phyloP scores from a whole-genome alignment of 2,113 vertebrate genomes.

The Neolamprologus brichardi region DNA sequence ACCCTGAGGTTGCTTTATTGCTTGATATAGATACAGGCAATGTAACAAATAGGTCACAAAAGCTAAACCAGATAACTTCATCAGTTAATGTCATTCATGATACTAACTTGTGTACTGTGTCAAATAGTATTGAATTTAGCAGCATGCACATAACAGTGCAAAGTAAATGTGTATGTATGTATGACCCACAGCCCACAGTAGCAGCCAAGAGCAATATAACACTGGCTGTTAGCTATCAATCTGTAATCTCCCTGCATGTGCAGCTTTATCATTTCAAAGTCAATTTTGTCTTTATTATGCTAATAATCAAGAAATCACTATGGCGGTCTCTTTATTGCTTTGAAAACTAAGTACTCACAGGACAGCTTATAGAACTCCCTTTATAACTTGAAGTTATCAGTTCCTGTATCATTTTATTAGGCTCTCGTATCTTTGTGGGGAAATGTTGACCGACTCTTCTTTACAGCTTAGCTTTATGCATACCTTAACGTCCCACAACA shows the following conservation, averaged over 20 bases:
- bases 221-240: background rate
- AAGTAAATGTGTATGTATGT: background rate
- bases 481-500: background rate
- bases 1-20: background rate
- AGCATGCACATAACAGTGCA: background rate
- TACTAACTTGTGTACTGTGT: background rate
- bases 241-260: background rate
- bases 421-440: background rate
- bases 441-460: background rate
- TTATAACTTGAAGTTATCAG: background rate
- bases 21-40: background rate
- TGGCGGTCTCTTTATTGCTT: background rate
- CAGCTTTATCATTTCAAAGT: background rate
- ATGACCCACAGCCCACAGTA: background rate
- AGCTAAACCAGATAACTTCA: background rate
- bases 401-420: background rate
- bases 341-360: background rate
- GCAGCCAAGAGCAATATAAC: background rate
- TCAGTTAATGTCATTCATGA: background rate
- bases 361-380: background rate
- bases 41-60: background rate
- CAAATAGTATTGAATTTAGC: background rate
- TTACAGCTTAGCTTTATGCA: background rate
- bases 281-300: background rate
- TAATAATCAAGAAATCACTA: background rate